phyloP scores from a whole-genome alignment of 2,113 vertebrate genomes.

The Otus sunia region DNA sequence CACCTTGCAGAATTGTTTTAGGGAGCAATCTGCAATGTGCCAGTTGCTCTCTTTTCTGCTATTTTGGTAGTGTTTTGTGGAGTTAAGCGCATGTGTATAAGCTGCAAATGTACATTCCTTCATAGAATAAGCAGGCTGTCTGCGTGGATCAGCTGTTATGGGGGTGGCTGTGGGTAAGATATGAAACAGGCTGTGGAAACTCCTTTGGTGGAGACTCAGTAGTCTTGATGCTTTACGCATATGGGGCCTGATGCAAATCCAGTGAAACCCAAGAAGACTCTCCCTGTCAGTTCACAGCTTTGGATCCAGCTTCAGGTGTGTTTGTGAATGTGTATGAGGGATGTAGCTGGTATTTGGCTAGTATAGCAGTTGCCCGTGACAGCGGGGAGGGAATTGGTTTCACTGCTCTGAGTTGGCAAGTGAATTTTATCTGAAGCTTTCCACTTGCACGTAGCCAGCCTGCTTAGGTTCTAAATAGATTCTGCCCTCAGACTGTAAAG shows the following conservation, averaged over 20 bases:
- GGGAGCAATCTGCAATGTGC: neutral
- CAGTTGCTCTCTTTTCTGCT: slow-evolving; percentile 5
- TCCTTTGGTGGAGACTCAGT: neutral
- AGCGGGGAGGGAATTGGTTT: neutral
- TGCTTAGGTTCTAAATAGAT: slow-evolving; percentile 54
- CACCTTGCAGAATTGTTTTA: slow-evolving; percentile 15
- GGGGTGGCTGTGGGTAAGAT: slow-evolving; percentile 42
- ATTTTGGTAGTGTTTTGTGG: slow-evolving; percentile 37
- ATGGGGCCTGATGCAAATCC: neutral
- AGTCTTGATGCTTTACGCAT: neutral
- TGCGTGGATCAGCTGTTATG: slow-evolving; percentile 43
- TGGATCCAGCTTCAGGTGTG: neutral
- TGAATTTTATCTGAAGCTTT: slow-evolving; percentile 25
- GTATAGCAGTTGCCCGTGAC: neutral
- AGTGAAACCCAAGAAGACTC: neutral
- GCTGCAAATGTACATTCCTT: slow-evolving; percentile 38
- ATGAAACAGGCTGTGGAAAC: slow-evolving; percentile 9
- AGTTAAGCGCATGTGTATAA: neutral
- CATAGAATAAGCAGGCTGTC: slow-evolving; percentile 32
- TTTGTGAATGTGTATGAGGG: neutral
- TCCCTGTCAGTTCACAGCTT: neutral
- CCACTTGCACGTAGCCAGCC: neutral
- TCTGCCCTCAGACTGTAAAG: slow-evolving; percentile 51
- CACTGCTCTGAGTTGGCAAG: neutral
- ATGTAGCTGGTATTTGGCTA: neutral